phyloP scores from a whole-genome alignment of 2,113 vertebrate species.

The Tachysurus fulvidraco region DNA sequence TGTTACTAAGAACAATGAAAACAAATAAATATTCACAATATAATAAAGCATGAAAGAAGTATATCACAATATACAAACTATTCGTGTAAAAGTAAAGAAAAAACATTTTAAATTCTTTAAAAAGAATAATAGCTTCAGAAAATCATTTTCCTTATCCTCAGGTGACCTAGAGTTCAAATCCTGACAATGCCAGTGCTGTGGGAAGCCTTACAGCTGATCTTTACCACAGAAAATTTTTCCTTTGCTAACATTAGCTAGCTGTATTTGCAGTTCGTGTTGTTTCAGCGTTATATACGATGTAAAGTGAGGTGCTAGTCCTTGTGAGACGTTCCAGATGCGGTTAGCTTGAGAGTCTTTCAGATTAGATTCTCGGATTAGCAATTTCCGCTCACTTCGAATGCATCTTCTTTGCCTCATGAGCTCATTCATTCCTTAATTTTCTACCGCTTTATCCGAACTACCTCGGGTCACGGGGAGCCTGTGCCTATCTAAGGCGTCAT shows the following conservation, averaged over 20 bases:
- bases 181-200: too few species aligned
- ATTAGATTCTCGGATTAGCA: neutral
- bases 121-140: too few species aligned
- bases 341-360: neutral
- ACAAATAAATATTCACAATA: neutral
- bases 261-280: neutral
- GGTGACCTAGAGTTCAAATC: neutral
- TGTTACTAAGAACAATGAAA: neutral
- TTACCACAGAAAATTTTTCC: neutral
- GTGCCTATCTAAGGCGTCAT: too few species aligned
- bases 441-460: too few species aligned
- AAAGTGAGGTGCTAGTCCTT: neutral
- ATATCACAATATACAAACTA: neutral
- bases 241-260: neutral
- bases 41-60: neutral
- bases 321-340: neutral
- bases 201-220: neutral
- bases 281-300: neutral
- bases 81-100: too few species aligned
- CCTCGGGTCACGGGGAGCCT: too few species aligned
- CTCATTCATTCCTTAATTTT: too few species aligned
- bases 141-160: neutral
- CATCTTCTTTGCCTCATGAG: neutral
- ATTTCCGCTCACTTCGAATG: neutral
- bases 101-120: too few species aligned